Base-by-base conservation (phyloP, 2,113 vertebrate species). In the Caloenas nicobarica region DNA sequence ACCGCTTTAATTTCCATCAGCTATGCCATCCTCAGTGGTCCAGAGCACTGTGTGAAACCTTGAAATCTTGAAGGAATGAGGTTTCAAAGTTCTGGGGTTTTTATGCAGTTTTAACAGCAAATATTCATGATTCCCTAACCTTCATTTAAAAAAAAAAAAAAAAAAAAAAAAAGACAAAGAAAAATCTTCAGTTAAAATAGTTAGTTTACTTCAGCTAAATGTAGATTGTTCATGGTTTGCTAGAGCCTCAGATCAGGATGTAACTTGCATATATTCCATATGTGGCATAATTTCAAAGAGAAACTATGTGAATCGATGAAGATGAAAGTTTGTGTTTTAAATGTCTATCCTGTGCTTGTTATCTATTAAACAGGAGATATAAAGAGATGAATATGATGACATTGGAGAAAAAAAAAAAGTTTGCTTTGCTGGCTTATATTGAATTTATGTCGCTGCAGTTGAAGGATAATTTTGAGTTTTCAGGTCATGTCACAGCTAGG, bases 241-340 rank as follows among this genome's bases (percentile, higher is more conserved):
- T 86, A 54, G 24, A 74, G 51, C 33, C 36, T 91, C 51, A 90
- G 76, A 89, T 81, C 73, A 84, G 26, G 21, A 58, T 60, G 26
- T 56, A 86, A 23, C 50, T 94, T 92, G 88, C 46, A 70, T 33
- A n/a, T 70, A 68, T 95, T 91, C 86, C 42, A 74, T 86, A 84
- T 71, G 76, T 84, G 77, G 57, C 46, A 92, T 78, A 86, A 78
- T 92, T 95, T 95, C 92, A 93, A 96, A 93, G 87, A 69, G 54
- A 82, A n/a, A 3, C 61, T 81, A 48, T 34, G 24, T 79, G 73
- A 91, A 79, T 64, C 81, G 71, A 42, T 69, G 17, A 82, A 51
- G 23, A 91, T 86, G 24, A 92, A 91, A 91, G 73, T 81, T 78
- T 81, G 33, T 81, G 33, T 88, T 96, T 92, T 91, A 91, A 90